These are phyloP conservation scores for Linepithema humile DNA, from an alignment of 1,140 invertebrate species.

Conservation along the genomic window DNA sequence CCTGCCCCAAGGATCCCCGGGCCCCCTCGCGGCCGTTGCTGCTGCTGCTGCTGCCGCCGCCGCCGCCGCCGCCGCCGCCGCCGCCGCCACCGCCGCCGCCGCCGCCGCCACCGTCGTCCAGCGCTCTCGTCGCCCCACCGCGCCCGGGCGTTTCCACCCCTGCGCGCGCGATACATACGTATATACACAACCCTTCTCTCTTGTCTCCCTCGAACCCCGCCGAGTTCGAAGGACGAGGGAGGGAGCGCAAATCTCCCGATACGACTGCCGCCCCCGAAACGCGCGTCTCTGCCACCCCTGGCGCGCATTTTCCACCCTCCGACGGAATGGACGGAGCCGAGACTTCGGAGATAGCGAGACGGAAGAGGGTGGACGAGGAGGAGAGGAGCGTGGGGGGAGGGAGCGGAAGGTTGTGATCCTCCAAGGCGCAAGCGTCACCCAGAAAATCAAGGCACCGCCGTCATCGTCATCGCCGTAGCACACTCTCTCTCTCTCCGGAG, in stretches of 20 bases:
- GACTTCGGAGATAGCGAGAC: slow-evolving; percentile 7
- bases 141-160: slow-evolving; percentile 43
- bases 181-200: not conserved
- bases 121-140: slow-evolving; percentile 2
- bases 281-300: slow-evolving; percentile 48
- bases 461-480: slow-evolving; percentile 16
- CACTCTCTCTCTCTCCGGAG: slow-evolving; percentile 3
- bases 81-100: not conserved
- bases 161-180: slow-evolving; percentile 5
- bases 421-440: slow-evolving; percentile 78
- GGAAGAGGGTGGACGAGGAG: not conserved
- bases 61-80: not conserved
- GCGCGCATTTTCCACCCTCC: slow-evolving; percentile 73
- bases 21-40: slow-evolving; percentile 3
- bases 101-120: not conserved
- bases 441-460: slow-evolving; percentile 72
- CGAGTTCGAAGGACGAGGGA: not conserved
- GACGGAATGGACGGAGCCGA: slow-evolving; percentile 13
- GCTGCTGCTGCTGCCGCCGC: too few species aligned
- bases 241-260: slow-evolving; percentile 1
- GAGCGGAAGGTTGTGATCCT: slow-evolving; percentile 37
- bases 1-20: slow-evolving; percentile 68
- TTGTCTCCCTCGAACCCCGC: not conserved
- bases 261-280: slow-evolving; percentile 17
- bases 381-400: not conserved